phyloP scores from a whole-genome alignment of 2,888 invertebrate species.

The Mylabris sibirica region DNA sequence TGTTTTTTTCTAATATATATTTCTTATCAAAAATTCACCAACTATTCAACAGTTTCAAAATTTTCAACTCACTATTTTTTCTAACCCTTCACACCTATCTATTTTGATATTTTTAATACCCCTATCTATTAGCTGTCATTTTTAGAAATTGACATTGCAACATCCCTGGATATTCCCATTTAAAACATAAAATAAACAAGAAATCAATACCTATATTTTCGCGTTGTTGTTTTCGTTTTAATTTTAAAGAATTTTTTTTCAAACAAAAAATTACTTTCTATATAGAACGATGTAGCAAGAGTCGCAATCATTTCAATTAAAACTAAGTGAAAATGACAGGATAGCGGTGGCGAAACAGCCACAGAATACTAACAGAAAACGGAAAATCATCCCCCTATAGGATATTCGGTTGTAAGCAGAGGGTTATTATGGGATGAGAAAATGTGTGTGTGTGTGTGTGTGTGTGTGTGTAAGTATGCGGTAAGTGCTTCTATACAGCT shows the following conservation, averaged over 20 bases:
- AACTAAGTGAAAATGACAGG: conserved; percentile 33
- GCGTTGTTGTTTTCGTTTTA: background rate
- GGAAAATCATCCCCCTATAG: conserved; percentile 27
- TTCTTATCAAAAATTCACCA: background rate
- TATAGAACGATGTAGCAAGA: background rate
- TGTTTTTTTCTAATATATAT: too few relatives aligned
- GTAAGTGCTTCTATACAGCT: background rate
- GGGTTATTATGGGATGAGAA: background rate
- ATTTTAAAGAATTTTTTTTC: background rate
- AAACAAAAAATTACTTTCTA: background rate
- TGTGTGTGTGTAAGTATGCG: background rate
- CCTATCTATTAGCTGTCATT: conserved; percentile 5
- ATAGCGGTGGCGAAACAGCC: conserved; percentile 25
- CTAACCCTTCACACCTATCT: background rate
- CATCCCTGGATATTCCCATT: background rate
- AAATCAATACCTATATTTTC: conserved; percentile 9
- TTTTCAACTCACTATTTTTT: background rate
- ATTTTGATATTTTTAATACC: background rate
- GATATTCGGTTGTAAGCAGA: conserved; percentile 15
- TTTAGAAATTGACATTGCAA: conserved; percentile 3
- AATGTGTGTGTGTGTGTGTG: background rate
- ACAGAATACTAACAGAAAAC: conserved; percentile 22
- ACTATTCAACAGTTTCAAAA: background rate
- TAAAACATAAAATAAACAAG: background rate
- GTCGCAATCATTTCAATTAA: conserved; percentile 6